Evolutionary conservation across 2,113 vertebrate genomes (phyloP).

Genomic region (Sturnira hondurensis): DNA sequence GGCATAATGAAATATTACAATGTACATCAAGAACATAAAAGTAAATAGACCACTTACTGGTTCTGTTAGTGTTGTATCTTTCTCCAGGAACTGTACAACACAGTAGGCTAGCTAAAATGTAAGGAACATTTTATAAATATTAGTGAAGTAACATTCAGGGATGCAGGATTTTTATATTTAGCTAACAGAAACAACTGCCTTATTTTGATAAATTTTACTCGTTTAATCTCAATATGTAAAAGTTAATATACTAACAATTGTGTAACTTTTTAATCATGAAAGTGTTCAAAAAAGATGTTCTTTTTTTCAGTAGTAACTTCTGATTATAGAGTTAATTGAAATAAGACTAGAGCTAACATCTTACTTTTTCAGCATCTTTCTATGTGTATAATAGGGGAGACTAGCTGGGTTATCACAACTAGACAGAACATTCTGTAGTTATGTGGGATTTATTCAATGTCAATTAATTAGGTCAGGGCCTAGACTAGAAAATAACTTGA

Average conservation of each 20-base stretch:
- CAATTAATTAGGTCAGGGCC: conserved; percentile 39
- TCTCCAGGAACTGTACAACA: conserved; percentile 99
- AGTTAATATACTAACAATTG: conserved; percentile 14
- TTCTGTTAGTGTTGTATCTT: conserved; percentile 96
- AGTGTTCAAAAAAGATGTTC: conserved; percentile 34
- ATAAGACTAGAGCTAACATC: not conserved
- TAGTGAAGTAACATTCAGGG: not conserved
- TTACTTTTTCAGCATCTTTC: not conserved
- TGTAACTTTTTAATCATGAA: not conserved
- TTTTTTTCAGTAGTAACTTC: conserved; percentile 37
- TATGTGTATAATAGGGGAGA: not conserved
- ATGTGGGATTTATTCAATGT: conserved; percentile 8
- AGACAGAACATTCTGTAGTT: not conserved
- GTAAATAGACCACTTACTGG: conserved; percentile 84
- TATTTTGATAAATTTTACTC: conserved; percentile 62
- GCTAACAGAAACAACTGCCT: conserved; percentile 51
- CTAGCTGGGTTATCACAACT: not conserved
- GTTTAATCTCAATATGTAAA: conserved; percentile 35
- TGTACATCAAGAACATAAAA: not conserved
- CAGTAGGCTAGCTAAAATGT: conserved; percentile 94
- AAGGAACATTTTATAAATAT: conserved; percentile 62
- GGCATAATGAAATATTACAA: not conserved
- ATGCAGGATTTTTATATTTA: conserved; percentile 47
- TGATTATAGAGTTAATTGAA: not conserved
- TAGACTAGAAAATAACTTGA: not conserved